Conservation (phyloP, 2,888 invertebrate species). For the Zeuzera pyrina region DNA sequence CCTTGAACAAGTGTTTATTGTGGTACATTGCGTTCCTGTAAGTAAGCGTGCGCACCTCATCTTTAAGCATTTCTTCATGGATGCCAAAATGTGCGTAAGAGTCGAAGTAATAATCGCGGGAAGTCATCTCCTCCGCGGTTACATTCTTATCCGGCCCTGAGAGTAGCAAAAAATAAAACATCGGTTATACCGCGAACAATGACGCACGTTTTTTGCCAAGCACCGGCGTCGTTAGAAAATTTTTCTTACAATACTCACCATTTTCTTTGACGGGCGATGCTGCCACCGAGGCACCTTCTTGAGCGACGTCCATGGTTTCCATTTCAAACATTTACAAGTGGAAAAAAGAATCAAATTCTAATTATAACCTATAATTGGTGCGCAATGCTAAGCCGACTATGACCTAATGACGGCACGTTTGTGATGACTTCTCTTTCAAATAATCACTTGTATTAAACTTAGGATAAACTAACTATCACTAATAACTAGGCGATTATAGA, state of each 20-base stretch:
- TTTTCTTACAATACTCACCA: slow-evolving; percentile 39
- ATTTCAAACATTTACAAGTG: slow-evolving; percentile 36
- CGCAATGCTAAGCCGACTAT: slow-evolving; percentile 4
- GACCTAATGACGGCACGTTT: neutral
- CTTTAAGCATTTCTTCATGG: slow-evolving; percentile 99
- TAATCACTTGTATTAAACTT: slow-evolving; percentile 15
- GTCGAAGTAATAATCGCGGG: slow-evolving; percentile 99
- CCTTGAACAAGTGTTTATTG: slow-evolving; percentile 97
- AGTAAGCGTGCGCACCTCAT: slow-evolving; percentile 97
- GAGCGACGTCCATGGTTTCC: slow-evolving; percentile 69
- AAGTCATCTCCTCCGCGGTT: slow-evolving; percentile 97
- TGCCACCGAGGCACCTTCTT: slow-evolving; percentile 54
- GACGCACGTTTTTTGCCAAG: slow-evolving; percentile 52
- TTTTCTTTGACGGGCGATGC: slow-evolving; percentile 58
- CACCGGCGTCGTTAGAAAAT: slow-evolving; percentile 23
- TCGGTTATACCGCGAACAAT: slow-evolving; percentile 23
- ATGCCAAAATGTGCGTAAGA: slow-evolving; percentile 99
- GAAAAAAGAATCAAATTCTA: slow-evolving; percentile 31
- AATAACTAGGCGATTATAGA: slow-evolving; percentile 17
- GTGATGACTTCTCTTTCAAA: slow-evolving; percentile 6
- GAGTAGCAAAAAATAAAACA: slow-evolving; percentile 21
- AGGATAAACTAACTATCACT: too few species aligned
- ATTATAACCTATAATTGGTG: slow-evolving; percentile 32
- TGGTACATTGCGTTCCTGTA: slow-evolving; percentile 99
- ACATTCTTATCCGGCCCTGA: slow-evolving; percentile 70